Percentiles rank a stretch among this genome's conserved stretches.
phyloP scores from a whole-genome alignment of 2,888 invertebrate genomes.

The Callyntrura guangdongensis region DNA sequence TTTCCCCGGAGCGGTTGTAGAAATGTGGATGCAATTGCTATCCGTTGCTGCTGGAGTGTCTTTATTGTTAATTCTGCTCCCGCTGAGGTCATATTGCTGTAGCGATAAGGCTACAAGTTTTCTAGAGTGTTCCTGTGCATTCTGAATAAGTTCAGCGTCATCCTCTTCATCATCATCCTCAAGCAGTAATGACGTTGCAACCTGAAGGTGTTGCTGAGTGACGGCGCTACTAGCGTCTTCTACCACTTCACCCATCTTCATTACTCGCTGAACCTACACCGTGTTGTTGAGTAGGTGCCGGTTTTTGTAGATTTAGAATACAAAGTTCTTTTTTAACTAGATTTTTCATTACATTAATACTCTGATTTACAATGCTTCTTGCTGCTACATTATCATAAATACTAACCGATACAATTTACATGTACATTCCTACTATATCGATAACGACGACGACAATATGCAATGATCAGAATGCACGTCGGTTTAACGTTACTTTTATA shows the following conservation, averaged over 20 bases:
- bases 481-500: too few species aligned
- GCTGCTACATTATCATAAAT: not conserved
- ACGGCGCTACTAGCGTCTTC: conserved; percentile 32
- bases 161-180: conserved; percentile 63
- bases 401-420: too few species aligned
- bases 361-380: not conserved
- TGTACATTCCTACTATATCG: too few species aligned
- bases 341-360: conserved; percentile 64
- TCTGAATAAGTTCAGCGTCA: conserved; percentile 24
- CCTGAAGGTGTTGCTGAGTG: conserved; percentile 51
- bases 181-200: conserved; percentile 36
- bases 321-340: conserved; percentile 36
- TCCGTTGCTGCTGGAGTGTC: not conserved
- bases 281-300: conserved; percentile 59
- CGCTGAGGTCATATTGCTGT: not conserved
- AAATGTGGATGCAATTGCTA: not conserved
- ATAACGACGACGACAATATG: too few species aligned
- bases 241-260: conserved; percentile 75
- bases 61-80: not conserved
- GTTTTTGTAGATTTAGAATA: not conserved
- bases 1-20: too few species aligned
- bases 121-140: not conserved
- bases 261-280: conserved; percentile 64
- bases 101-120: not conserved
- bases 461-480: too few species aligned